Base-by-base conservation (phyloP, 2,888 invertebrate species). In the Heliconius hortense region DNA sequence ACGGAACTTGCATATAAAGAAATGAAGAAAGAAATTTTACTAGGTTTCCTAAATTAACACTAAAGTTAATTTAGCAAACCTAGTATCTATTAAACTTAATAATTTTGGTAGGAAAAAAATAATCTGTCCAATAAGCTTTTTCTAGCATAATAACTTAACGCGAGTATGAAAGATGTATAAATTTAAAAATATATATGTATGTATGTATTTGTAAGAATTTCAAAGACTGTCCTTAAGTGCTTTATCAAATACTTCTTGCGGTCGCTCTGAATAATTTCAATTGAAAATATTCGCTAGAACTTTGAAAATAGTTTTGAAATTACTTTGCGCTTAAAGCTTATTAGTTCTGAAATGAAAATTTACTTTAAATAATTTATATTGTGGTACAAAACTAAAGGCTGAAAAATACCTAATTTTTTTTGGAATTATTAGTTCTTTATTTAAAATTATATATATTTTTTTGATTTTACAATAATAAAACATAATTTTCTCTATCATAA, bases 201-300 rank as follows among this genome's bases (percentile, higher is more conserved):
- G 31, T 31, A 63, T 2, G 1, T n/a, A n/a, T 35, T 21, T 10
- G 24, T 11, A 66, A 66, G 39, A 66, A 66, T 43, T 66, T 39
- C 66, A 66, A 64, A 35, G 43, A 24, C 39, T 66, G 24, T 66
- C 39, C 39, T 43, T 66, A 66, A 66, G 66, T 43, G 18, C 39
- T 43, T 66, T 66, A 69, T 69, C 56, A 56, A 69, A 56, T 69
- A 69, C n/a, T 69, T 69, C 31, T 69, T 35, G 56, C 56, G n/a
- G 31, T 69, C 8, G 56, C 15, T 8, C 31, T 31, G 31, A 69
- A 31, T 69, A 69, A 31, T 69, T 56, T 43, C 39, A 39, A 69
- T 8, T 35, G 56, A 56, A 69, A 35, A 35, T 56, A 69, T 24
- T 68, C n/a, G 7, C 56, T 31, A n/a, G 28, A 69, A 31, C 28